Evolutionary conservation across 1,140 invertebrate species (phyloP), one percentile per base, ranked within the genome.

Genomic region (Idris sp.): DNA sequence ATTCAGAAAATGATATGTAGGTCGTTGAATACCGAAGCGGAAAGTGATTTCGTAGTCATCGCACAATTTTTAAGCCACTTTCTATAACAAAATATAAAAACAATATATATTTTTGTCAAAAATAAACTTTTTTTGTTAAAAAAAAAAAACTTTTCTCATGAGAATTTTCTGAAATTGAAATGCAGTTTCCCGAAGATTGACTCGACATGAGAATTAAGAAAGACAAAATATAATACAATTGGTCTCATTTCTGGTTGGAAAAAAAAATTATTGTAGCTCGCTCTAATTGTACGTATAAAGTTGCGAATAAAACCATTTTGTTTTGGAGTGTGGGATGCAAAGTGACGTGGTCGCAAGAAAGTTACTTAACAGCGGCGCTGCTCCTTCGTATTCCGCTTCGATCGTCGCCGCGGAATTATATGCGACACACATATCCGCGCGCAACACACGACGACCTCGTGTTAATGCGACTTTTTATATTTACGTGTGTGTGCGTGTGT

Each of bases 1-100:
- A 73, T 65, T 64, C 58, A 73, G 64, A 56, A 74, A 74, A 22
- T 77, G 59, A 77, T 74, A 77, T 77, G 64, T 77, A 74, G 75
- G 69, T 77, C 69, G 71, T 67, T 44, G 73, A 76, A 71, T 76
- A 46, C 58, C 43, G 65, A 69, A 54, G 64, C 58, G 51, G 73
- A 69, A 68, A 75, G 73, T 75, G 64, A 68, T 68, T 68, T 62
- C 40, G 54, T 46, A 69, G 65, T 33, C 54, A 41, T 49, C 43
- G 13, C 16, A 3, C 36, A 35, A 11, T 18, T 48, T 51, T 40
- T 43, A 25, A 15, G 43, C 43, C 18, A 35, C 67, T 72, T 62
- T 68, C 51, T 48, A 40, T n/a, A n/a, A n/a, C n/a, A n/a, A n/a
- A n/a, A n/a, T n/a, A n/a, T n/a, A n/a, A n/a, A n/a, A n/a, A n/a